Base-by-base conservation (phyloP, 1,140 invertebrate genomes). In the Drosophila suzukii region DNA sequence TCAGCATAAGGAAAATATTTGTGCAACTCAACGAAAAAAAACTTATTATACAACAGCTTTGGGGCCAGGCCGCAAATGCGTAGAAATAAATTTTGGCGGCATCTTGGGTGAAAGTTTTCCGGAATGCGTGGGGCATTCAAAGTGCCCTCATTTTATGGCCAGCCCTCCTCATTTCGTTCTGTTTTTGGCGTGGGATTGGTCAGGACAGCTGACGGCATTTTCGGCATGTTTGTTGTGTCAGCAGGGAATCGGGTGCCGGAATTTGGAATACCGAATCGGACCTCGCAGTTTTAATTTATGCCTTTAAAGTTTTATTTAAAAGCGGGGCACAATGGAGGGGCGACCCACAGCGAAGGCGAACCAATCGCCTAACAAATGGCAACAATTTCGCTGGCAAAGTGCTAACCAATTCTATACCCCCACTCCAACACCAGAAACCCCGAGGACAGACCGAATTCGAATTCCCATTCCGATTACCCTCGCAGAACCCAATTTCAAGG, bases 291-390 rank as follows among this genome's bases (percentile, higher is more conserved):
- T 89, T 86, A 86, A 86, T 86, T 88, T 88, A 89, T 83, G 79
- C 84, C 57, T 63, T 83, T 73, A 79, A 86, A 79, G 55, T 83
- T 83, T 82, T 70, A 20, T 20, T 20, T 20, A 1, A 20, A 76
- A 82, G 65, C 51, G 68, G 59, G 36, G 15, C 75, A 77, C 51
- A 71, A 71, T 27, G 65, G 54, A 70, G 75, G 75, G 72, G 60
- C 68, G 51, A 20, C 0, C 20, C 20, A 20, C 2, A 20, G 20
- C 20, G 20, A 20, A 20, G 53, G 60, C 66, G 38, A 85, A 67
- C 49, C 84, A 86, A 86, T 86, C 83, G 79, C 47, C 78, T 89
- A 86, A 86, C 83, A 86, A 86, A 86, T 86, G 80, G 83, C 84
- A 89, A 88, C 83, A 88, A 89, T 86, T 88, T 73, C 75, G 79